Conservation (phyloP, 53 echinoderm and acorn worm species). For the Apostichopus leukothele region DNA sequence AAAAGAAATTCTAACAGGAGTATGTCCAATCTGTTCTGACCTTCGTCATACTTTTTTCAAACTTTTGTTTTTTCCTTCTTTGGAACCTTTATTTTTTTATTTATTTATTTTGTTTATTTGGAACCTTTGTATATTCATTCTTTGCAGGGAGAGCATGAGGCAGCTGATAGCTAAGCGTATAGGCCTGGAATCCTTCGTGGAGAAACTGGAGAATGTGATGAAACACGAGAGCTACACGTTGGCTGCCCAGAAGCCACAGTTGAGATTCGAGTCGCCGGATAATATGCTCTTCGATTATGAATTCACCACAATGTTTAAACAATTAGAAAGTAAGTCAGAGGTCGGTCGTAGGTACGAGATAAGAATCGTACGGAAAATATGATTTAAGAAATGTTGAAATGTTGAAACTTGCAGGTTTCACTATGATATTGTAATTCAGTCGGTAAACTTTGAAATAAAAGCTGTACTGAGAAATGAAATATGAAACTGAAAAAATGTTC, state of each 20-base stretch:
- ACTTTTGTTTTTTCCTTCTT: too few species aligned
- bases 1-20: too few species aligned
- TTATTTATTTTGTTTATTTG: too few species aligned
- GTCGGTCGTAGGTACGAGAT: neutral
- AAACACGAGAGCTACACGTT: constrained; percentile 94
- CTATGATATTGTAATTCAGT: neutral
- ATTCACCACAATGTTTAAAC: constrained; percentile 92
- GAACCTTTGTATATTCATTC: too few species aligned
- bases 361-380: neutral
- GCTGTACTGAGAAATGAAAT: too few species aligned
- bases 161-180: constrained; percentile 89
- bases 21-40: too few species aligned
- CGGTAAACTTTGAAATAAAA: too few species aligned
- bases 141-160: constrained; percentile 76
- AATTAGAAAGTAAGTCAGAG: constrained; percentile 74
- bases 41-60: too few species aligned
- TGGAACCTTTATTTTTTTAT: too few species aligned
- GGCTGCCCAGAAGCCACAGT: constrained; percentile 92
- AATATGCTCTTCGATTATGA: constrained; percentile 92
- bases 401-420: too few species aligned
- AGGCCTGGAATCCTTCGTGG: constrained; percentile 83
- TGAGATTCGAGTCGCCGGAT: constrained; percentile 71
- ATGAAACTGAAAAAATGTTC: too few species aligned
- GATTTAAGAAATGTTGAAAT: neutral
- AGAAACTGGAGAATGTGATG: constrained; percentile 82